These are phyloP conservation scores for Drosophila neonasuta DNA, from an alignment of 2,888 invertebrate genomes.

Conservation along the genomic window DNA sequence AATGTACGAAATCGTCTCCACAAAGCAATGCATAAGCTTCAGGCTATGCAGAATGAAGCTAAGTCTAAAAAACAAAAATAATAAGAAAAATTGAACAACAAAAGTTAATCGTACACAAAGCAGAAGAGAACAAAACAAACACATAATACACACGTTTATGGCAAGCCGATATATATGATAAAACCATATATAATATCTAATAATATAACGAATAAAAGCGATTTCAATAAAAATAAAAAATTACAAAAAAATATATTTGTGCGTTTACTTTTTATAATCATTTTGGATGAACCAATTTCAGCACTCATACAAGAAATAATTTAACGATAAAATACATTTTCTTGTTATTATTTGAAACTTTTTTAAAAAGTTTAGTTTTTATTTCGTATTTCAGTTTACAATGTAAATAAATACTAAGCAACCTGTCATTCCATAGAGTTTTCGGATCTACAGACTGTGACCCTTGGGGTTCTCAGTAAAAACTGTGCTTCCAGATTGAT, in stretches of 20 bases:
- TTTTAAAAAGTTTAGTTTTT: slow-evolving; percentile 21
- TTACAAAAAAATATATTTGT: slow-evolving; percentile 30
- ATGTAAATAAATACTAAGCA: slow-evolving; percentile 29
- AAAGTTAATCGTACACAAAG: slow-evolving; percentile 46
- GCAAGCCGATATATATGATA: slow-evolving; percentile 75
- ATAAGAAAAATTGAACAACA: slow-evolving; percentile 40
- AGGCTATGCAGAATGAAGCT: slow-evolving; percentile 31
- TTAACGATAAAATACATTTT: not conserved
- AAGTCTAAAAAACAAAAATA: slow-evolving; percentile 30
- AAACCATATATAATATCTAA: slow-evolving; percentile 72
- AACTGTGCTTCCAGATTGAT: slow-evolving; percentile 58
- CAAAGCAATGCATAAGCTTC: slow-evolving; percentile 28
- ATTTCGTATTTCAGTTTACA: slow-evolving; percentile 9
- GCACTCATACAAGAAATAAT: not conserved
- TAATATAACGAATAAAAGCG: slow-evolving; percentile 72
- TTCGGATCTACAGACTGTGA: slow-evolving; percentile 28
- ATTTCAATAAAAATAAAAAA: slow-evolving; percentile 74
- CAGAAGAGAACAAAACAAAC: slow-evolving; percentile 51
- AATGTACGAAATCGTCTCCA: slow-evolving; percentile 62
- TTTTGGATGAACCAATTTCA: not conserved
- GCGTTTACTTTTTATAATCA: not conserved
- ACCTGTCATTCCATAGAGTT: not conserved
- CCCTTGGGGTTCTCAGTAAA: slow-evolving; percentile 76
- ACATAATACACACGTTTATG: slow-evolving; percentile 69
- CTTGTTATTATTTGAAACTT: slow-evolving; percentile 12